These are phyloP conservation scores for Andrena fulva DNA, from an alignment of 2,888 invertebrate genomes.

Conservation along the genomic window DNA sequence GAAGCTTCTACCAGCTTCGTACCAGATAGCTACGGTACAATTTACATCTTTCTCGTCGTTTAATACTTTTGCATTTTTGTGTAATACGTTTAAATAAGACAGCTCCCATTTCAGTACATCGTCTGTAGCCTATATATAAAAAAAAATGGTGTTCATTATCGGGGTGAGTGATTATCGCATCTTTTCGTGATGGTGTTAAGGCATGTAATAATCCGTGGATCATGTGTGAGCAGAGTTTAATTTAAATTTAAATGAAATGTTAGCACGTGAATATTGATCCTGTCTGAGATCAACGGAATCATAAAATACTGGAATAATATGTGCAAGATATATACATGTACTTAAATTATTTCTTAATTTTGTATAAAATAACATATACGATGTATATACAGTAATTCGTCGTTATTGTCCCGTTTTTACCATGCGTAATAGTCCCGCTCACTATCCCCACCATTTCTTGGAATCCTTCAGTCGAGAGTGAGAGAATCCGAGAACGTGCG, in stretches of 20 bases:
- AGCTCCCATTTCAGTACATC: conserved; percentile 80
- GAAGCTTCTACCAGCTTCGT: conserved; percentile 86
- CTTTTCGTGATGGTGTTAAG: too few species aligned
- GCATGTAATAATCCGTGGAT: too few species aligned
- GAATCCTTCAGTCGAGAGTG: too few species aligned
- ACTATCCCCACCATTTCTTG: too few species aligned
- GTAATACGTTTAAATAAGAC: conserved; percentile 72
- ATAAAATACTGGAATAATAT: conserved; percentile 7
- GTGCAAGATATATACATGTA: not conserved
- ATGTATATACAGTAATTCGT: too few species aligned
- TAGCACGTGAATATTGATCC: conserved; percentile 11
- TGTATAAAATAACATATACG: not conserved
- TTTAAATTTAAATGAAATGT: not conserved
- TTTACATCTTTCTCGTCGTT: conserved; percentile 42
- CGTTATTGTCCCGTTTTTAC: too few species aligned
- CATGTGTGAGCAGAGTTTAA: too few species aligned
- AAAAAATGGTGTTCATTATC: not conserved
- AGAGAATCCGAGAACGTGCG: too few species aligned
- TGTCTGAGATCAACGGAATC: conserved; percentile 6
- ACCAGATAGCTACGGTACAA: conserved; percentile 72
- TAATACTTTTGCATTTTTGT: conserved; percentile 69
- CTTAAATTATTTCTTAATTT: not conserved
- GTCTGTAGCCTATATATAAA: conserved; percentile 76
- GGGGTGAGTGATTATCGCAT: too few species aligned
- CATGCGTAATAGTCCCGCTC: too few species aligned